These are phyloP conservation scores for Papilio protenor DNA, from an alignment of 2,888 invertebrate species.

Conservation along the genomic window DNA sequence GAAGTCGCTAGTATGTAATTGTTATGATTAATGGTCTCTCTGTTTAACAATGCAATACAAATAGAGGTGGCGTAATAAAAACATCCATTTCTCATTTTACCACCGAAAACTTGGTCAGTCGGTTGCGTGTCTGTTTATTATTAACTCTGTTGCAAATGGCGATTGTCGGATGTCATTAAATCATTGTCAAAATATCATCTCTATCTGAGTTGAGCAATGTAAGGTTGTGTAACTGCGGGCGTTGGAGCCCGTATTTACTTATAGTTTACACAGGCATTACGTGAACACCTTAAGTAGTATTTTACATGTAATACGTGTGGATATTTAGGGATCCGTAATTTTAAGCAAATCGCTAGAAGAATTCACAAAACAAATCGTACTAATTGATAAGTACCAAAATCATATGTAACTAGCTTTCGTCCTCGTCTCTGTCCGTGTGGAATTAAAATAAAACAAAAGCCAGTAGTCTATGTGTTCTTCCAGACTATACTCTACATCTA, in stretches of 20 bases:
- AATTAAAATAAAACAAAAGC: too few species aligned
- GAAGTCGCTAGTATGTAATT: background rate
- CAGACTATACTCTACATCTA: too few species aligned
- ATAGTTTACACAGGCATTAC: slow-evolving; percentile 20
- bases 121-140: slow-evolving; percentile 4
- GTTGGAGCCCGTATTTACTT: background rate
- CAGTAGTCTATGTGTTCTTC: too few species aligned
- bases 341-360: background rate
- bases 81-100: background rate
- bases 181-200: slow-evolving; percentile 33
- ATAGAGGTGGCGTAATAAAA: background rate
- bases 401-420: too few species aligned
- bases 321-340: background rate
- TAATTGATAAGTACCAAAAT: background rate
- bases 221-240: background rate
- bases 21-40: background rate
- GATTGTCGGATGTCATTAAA: slow-evolving; percentile 23
- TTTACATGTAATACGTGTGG: background rate
- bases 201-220: slow-evolving; percentile 18
- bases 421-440: too few species aligned
- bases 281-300: slow-evolving; percentile 9
- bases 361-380: background rate
- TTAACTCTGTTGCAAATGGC: background rate
- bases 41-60: background rate
- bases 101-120: background rate